phyloP scores from a whole-genome alignment of 2,888 invertebrate genomes.

The Cephus rjabovi region DNA sequence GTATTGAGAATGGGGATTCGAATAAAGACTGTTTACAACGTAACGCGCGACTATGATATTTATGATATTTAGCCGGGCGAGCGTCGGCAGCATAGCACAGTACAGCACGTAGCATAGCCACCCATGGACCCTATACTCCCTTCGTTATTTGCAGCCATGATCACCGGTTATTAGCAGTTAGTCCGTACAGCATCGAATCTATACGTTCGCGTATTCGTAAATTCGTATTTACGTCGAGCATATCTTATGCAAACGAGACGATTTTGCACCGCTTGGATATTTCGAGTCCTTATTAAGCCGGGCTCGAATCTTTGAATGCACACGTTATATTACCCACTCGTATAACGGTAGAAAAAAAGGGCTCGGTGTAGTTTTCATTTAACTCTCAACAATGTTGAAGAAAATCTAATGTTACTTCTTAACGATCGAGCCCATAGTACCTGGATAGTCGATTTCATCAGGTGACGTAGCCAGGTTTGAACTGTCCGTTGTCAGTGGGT shows the following conservation, averaged over 20 bases:
- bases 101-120: conserved; percentile 36
- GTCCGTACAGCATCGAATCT: conserved; percentile 63
- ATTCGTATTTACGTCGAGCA: conserved; percentile 63
- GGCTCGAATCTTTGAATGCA: background rate
- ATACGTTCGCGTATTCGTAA: conserved; percentile 64
- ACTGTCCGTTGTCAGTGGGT: background rate
- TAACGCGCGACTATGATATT: conserved; percentile 55
- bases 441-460: background rate
- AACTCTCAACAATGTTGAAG: background rate
- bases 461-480: background rate
- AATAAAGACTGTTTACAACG: conserved; percentile 56
- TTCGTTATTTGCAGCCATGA: conserved; percentile 61
- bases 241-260: conserved; percentile 66
- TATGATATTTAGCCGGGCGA: background rate
- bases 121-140: conserved; percentile 54
- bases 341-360: background rate
- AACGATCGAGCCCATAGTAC: background rate
- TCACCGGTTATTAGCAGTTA: conserved; percentile 64
- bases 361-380: background rate
- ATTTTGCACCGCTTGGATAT: conserved; percentile 60
- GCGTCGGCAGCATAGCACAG: background rate
- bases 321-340: background rate
- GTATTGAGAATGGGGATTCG: conserved; percentile 23
- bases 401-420: background rate
- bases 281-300: conserved; percentile 55